Conservation (phyloP, 2,888 invertebrate species). For the Ophion slaviceki region DNA sequence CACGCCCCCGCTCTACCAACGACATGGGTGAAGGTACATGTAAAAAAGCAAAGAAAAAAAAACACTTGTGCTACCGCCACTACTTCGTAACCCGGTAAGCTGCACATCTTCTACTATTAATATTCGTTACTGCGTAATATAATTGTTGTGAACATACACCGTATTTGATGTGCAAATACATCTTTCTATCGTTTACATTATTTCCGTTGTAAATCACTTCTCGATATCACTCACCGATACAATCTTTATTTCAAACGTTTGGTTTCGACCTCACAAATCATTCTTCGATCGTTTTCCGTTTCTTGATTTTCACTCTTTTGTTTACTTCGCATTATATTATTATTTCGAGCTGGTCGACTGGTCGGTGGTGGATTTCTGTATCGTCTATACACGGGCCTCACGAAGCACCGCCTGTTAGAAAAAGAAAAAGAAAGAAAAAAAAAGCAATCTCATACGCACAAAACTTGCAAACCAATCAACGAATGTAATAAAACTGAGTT, state of each 20-base stretch:
- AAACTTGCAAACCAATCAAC: constrained; percentile 37
- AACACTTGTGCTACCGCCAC: constrained; percentile 66
- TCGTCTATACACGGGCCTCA: constrained; percentile 11
- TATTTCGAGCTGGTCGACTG: constrained; percentile 54
- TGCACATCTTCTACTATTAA: constrained; percentile 71
- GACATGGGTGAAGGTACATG: constrained; percentile 80
- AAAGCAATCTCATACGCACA: constrained; percentile 23
- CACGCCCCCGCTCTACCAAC: constrained; percentile 74
- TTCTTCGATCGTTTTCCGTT: constrained; percentile 48
- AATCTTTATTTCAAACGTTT: constrained; percentile 44
- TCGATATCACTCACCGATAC: constrained; percentile 45
- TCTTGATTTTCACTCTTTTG: constrained; percentile 46
- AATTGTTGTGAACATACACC: constrained; percentile 63
- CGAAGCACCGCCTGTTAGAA: constrained; percentile 17
- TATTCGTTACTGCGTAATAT: constrained; percentile 66
- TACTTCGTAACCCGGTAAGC: constrained; percentile 79
- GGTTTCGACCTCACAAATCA: not conserved
- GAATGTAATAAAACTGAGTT: constrained; percentile 16
- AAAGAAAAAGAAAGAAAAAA: not conserved
- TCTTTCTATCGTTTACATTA: constrained; percentile 64
- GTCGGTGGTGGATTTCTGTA: constrained; percentile 63
- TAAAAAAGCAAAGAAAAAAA: constrained; percentile 52
- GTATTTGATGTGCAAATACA: constrained; percentile 81
- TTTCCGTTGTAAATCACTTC: constrained; percentile 50
- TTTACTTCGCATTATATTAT: constrained; percentile 35